Conservation (phyloP, 2,113 vertebrate species). For the Anoplopoma fimbria region DNA sequence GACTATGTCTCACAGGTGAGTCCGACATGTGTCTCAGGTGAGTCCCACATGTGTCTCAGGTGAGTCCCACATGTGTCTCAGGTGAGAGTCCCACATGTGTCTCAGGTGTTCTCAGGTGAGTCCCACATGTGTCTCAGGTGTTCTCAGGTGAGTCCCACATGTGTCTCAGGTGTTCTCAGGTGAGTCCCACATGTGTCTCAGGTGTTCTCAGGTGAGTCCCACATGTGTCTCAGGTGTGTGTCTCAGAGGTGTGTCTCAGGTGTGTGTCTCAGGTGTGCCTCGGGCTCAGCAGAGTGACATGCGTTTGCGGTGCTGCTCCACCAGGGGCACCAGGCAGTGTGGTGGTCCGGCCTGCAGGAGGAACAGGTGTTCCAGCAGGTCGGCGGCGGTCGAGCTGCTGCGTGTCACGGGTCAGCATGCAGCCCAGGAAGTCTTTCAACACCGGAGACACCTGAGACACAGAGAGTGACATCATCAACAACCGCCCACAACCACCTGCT, state of each 20-base stretch:
- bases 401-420: slow-evolving; percentile 89
- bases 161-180: background rate
- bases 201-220: background rate
- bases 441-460: slow-evolving; percentile 89
- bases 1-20: too few relatives aligned
- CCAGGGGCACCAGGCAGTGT: slow-evolving; percentile 90
- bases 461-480: slow-evolving; percentile 24
- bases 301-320: slow-evolving; percentile 89
- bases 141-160: background rate
- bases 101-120: background rate
- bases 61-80: background rate
- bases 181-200: background rate
- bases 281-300: slow-evolving; percentile 78
- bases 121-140: background rate
- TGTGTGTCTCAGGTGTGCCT: background rate
- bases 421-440: slow-evolving; percentile 90
- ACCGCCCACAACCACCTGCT: background rate
- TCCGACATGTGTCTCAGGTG: background rate
- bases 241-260: background rate
- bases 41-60: too few relatives aligned
- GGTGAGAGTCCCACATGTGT: background rate
- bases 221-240: background rate
- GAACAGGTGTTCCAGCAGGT: slow-evolving; percentile 93
- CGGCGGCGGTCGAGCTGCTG: slow-evolving; percentile 82
- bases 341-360: slow-evolving; percentile 89